Conservation (phyloP, 2,888 invertebrate species). For the Troglohyphantes excavatus region DNA sequence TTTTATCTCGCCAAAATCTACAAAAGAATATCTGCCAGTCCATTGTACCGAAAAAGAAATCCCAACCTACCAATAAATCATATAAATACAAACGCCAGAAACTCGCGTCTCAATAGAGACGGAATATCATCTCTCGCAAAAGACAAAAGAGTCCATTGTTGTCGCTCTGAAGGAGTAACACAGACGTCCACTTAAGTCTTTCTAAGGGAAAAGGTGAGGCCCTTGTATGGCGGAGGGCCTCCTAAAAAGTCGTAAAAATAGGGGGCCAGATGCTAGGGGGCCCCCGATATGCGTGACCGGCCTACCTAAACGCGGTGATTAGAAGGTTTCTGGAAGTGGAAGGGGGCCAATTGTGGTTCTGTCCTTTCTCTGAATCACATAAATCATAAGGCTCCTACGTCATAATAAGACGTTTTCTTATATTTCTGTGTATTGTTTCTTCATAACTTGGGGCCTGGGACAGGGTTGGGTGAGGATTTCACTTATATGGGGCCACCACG, state of each 20-base stretch:
- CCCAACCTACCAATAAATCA: conserved; percentile 8
- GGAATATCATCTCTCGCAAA: not conserved
- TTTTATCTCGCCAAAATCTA: not conserved
- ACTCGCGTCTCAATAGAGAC: conserved; percentile 26
- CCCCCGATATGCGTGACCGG: conserved; percentile 36
- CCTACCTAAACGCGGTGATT: conserved; percentile 34
- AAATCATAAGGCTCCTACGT: conserved; percentile 40
- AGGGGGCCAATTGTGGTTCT: not conserved
- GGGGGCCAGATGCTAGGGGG: conserved; percentile 35
- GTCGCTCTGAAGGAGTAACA: not conserved
- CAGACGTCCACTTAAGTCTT: not conserved
- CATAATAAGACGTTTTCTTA: conserved; percentile 23
- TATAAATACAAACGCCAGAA: conserved; percentile 3
- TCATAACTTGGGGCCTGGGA: conserved; percentile 12
- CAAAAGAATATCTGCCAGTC: not conserved
- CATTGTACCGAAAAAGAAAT: not conserved
- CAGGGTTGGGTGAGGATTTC: conserved; percentile 17
- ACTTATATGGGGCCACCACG: not conserved
- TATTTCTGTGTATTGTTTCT: not conserved
- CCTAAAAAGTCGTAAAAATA: not conserved
- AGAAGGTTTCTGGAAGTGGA: not conserved
- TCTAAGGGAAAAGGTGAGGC: conserved; percentile 1
- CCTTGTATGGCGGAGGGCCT: not conserved
- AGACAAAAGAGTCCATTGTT: conserved; percentile 25
- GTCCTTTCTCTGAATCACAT: not conserved